These are phyloP conservation scores for Beris chalybata DNA, from an alignment of 2,888 invertebrate genomes.

Conservation along the genomic window DNA sequence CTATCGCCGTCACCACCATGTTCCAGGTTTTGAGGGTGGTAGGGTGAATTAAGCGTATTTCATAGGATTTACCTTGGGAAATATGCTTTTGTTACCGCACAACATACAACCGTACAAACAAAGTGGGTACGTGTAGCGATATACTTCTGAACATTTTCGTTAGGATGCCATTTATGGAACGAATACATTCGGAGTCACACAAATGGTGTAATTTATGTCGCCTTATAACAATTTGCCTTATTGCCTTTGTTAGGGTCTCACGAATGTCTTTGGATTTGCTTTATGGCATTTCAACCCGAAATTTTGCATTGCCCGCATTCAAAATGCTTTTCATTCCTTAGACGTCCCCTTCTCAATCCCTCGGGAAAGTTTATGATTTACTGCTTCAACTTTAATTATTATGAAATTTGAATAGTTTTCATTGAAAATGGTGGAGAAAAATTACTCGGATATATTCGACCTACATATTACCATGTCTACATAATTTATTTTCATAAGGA, in stretches of 20 bases:
- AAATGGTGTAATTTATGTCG: conserved; percentile 40
- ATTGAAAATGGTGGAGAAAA: too few relatives aligned
- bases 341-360: too few relatives aligned
- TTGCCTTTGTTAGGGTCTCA: conserved; percentile 38
- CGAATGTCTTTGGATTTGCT: conserved; percentile 33
- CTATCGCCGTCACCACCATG: background rate
- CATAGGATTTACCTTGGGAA: conserved; percentile 38
- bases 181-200: conserved; percentile 36
- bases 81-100: conserved; percentile 34
- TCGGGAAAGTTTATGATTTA: too few relatives aligned
- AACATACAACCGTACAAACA: conserved; percentile 4
- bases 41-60: conserved; percentile 38
- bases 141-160: conserved; percentile 10
- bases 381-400: too few relatives aligned
- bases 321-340: conserved; percentile 12
- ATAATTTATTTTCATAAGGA: too few relatives aligned
- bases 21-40: conserved; percentile 5
- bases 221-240: conserved; percentile 39
- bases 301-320: conserved; percentile 20
- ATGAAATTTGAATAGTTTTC: too few relatives aligned
- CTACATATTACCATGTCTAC: too few relatives aligned
- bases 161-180: conserved; percentile 32
- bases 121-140: background rate
- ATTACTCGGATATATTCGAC: too few relatives aligned
- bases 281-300: conserved; percentile 25